phyloP scores from a whole-genome alignment of 35 echinoderm and acorn worm genomes.

The Hemicentrotus pulcherrimus region DNA sequence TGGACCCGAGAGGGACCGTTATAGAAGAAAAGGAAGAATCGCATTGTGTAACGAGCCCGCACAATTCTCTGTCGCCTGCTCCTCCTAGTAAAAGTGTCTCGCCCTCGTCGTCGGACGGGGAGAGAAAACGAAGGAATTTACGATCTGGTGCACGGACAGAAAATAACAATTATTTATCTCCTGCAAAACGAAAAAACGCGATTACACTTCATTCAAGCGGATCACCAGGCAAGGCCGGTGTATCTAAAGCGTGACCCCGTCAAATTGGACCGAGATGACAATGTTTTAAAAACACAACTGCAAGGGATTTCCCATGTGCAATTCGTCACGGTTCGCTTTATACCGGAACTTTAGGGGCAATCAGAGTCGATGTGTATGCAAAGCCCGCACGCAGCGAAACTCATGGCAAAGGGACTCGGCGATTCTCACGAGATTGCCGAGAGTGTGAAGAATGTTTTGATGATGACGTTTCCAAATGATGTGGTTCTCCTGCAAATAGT shows the following conservation, averaged over 20 bases:
- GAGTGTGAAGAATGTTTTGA: too few relatives aligned
- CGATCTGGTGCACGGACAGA: not conserved
- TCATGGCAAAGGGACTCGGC: too few relatives aligned
- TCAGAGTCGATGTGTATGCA: too few relatives aligned
- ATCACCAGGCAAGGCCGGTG: not conserved
- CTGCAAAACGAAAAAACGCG: not conserved
- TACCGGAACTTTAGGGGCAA: too few relatives aligned
- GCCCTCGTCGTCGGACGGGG: not conserved
- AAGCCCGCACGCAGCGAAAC: too few relatives aligned
- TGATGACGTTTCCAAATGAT: too few relatives aligned
- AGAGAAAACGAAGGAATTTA: not conserved
- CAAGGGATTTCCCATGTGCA: not conserved
- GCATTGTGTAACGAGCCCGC: not conserved
- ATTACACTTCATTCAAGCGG: not conserved
- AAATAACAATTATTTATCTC: not conserved
- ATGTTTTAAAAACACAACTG: not conserved
- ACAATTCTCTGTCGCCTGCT: not conserved
- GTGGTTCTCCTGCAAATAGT: too few relatives aligned
- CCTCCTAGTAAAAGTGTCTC: not conserved
- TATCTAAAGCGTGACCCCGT: not conserved
- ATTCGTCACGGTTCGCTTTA: not conserved
- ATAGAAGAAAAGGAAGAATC: not conserved
- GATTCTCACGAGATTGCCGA: too few relatives aligned
- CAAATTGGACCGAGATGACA: not conserved
- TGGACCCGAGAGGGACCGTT: constrained; percentile 36